Evolutionary conservation across 2,797 vertebrate species (phyloP).

Genomic region (Yasuhikotakia modesta): DNA sequence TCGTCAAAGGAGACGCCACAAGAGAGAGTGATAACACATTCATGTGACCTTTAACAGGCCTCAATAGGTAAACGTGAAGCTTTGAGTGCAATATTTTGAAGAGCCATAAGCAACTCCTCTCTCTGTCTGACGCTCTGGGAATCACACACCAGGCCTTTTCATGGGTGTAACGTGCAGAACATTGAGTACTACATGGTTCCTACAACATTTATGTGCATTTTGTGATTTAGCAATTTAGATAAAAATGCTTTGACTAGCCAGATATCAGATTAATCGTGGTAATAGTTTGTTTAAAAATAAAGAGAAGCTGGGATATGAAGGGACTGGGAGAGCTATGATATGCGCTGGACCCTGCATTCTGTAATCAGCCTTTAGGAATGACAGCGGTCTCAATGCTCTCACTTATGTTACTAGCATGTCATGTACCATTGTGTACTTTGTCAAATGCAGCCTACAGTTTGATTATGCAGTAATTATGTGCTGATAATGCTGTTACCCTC

Average conservation of each 20-base stretch:
- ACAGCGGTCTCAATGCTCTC: slow-evolving; percentile 35
- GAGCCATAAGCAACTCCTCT: slow-evolving; percentile 57
- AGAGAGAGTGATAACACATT: slow-evolving; percentile 66
- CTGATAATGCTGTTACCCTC: neutral
- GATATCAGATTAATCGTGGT: slow-evolving; percentile 60
- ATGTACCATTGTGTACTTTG: neutral
- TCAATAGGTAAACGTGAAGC: slow-evolving; percentile 72
- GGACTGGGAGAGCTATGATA: slow-evolving; percentile 46
- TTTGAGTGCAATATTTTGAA: slow-evolving; percentile 83
- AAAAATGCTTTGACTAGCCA: slow-evolving; percentile 76
- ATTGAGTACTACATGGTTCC: slow-evolving; percentile 65
- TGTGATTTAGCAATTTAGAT: slow-evolving; percentile 70
- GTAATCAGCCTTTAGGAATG: slow-evolving; percentile 36
- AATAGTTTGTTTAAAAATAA: slow-evolving; percentile 53
- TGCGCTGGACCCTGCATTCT: slow-evolving; percentile 37
- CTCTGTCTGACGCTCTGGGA: slow-evolving; percentile 25
- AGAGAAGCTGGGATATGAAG: slow-evolving; percentile 51
- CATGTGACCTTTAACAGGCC: slow-evolving; percentile 69
- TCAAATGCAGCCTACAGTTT: neutral
- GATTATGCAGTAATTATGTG: neutral
- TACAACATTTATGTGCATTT: slow-evolving; percentile 68
- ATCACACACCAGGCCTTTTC: slow-evolving; percentile 54
- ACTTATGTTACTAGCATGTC: slow-evolving; percentile 29
- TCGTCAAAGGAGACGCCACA: slow-evolving; percentile 72
- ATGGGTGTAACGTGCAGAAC: slow-evolving; percentile 66